Evolutionary conservation across 2,113 vertebrate genomes (phyloP), one percentile per base, ranked within the genome.

Genomic region (Prunella himalayana): DNA sequence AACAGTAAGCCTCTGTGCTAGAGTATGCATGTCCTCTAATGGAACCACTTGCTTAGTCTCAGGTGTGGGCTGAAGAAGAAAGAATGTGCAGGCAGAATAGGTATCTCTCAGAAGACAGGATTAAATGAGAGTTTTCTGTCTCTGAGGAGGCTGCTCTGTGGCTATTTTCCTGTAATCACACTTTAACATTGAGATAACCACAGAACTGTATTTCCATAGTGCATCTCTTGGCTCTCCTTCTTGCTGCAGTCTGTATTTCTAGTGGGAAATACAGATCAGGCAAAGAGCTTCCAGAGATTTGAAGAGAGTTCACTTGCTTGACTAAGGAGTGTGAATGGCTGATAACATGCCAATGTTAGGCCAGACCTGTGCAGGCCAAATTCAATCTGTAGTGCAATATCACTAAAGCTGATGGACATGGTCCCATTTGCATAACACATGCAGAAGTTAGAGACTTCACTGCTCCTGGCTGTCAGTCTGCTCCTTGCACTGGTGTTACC

Each of bases 171-270:
- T 81, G 30, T 53, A 64, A 51, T 50, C 35, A 66, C 23, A 54
- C 47, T 53, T 78, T 11, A 76, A n/a, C 16, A 15, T 6, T 22
- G 54, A 69, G 31, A 15, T 86, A 73, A 70, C 13, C 59, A 70
- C 4, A 49, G 69, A 79, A n/a, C 2, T 65, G 4, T 61, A 13
- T 81, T 87, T 81, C 39, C 1, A 0, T 25, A 39, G 9, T 4
- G 1, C 31, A 15, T 53, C 25, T 89, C 69, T 65, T 61, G 80
- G 27, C 50, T 77, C 7, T 89, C 22, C 24, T 45, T 86, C 77
- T 65, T 0, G 0, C 47, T 65, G 8, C 25, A 57, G 45, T 73
- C 14, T 76, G 0, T 65, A 21, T 39, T 92, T 87, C 39, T 66
- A 41, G n/a, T 73, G 37, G 41, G 39, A 86, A 81, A 57, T 66